These are phyloP conservation scores for Amniataba percoides DNA, from an alignment of 2,797 vertebrate genomes.

Conservation along the genomic window DNA sequence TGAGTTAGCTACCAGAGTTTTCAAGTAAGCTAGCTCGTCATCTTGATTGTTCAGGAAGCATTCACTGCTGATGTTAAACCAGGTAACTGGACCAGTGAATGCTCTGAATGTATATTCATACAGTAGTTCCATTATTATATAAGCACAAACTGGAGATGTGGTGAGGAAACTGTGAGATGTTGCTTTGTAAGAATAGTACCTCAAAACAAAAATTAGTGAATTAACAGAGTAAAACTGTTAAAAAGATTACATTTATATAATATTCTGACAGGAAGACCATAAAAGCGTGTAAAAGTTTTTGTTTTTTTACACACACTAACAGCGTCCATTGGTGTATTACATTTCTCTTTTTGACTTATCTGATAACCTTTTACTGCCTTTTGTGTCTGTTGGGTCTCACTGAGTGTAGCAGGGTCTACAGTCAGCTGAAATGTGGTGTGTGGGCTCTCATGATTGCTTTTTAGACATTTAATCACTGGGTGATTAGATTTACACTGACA, in stretches of 20 bases:
- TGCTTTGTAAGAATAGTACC: neutral
- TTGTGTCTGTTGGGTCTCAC: neutral
- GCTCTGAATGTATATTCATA: neutral
- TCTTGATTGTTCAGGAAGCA: neutral
- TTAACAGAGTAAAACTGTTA: neutral
- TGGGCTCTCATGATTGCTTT: neutral
- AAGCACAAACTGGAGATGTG: neutral
- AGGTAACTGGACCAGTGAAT: neutral
- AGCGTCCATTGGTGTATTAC: neutral
- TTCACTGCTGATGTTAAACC: too few relatives aligned
- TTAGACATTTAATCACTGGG: constrained; percentile 14
- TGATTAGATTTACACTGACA: constrained; percentile 22
- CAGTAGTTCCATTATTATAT: neutral
- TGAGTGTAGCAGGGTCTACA: neutral
- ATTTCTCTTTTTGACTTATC: neutral
- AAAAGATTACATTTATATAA: too few relatives aligned
- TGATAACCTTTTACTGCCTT: neutral
- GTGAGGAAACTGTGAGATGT: neutral
- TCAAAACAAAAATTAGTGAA: neutral
- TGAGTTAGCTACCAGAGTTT: neutral
- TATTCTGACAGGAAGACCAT: neutral
- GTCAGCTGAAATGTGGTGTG: constrained; percentile 6
- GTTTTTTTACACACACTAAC: neutral
- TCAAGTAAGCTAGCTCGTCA: neutral
- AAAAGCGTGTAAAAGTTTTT: neutral